phyloP scores from a whole-genome alignment of 2,797 vertebrate species.

The Anabacerthia variegaticeps region DNA sequence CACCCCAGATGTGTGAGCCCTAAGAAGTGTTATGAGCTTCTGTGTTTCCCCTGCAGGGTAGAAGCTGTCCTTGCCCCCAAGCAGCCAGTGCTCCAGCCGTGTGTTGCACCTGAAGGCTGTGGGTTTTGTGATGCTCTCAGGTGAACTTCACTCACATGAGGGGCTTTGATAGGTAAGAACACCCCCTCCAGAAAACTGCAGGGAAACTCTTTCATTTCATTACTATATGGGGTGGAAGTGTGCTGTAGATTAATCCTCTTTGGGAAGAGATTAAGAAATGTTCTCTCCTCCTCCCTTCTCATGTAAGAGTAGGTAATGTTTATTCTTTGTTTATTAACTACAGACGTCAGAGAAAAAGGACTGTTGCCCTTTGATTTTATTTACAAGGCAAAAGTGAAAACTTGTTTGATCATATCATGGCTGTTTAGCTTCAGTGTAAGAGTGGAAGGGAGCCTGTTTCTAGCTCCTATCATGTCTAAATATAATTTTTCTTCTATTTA shows the following conservation, averaged over 20 bases:
- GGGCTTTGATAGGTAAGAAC: neutral
- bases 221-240: constrained; percentile 27
- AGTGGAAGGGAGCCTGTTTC: constrained; percentile 28
- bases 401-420: constrained; percentile 49
- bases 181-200: neutral
- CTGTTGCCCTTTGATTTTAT: constrained; percentile 63
- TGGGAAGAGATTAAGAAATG: constrained; percentile 53
- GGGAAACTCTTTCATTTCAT: neutral
- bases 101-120: neutral
- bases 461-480: constrained; percentile 34
- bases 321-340: constrained; percentile 64
- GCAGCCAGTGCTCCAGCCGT: accelerated
- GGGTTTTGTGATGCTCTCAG: neutral
- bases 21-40: neutral
- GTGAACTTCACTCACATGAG: accelerated
- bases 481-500: constrained; percentile 30
- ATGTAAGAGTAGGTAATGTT: constrained; percentile 30
- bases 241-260: constrained; percentile 47
- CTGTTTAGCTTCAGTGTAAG: constrained; percentile 31
- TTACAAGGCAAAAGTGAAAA: constrained; percentile 60
- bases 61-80: neutral
- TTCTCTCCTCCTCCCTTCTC: constrained; percentile 15
- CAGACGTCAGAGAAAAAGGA: constrained; percentile 60
- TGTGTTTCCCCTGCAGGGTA: neutral
- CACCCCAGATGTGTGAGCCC: neutral